These are phyloP conservation scores for Calonectris borealis DNA, from an alignment of 2,113 vertebrate genomes.

Conservation along the genomic window DNA sequence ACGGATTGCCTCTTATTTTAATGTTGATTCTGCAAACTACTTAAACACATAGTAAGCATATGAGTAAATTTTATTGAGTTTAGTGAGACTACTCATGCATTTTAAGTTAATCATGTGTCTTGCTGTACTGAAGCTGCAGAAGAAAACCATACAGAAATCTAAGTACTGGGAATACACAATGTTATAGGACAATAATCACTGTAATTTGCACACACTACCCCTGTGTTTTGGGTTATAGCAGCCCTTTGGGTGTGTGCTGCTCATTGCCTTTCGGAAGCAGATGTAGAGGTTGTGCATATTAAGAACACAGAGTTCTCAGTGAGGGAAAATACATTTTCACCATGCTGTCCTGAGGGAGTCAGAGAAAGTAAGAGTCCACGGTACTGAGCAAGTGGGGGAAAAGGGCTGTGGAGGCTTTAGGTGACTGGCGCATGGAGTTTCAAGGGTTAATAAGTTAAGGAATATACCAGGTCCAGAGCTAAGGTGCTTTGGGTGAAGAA, in stretches of 20 bases:
- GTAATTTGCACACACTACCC: not conserved
- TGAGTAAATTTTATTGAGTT: conserved; percentile 25
- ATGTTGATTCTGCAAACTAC: not conserved
- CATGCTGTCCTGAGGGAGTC: not conserved
- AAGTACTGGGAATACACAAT: not conserved
- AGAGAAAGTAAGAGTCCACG: not conserved
- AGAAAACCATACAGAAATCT: not conserved
- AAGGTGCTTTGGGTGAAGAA: not conserved
- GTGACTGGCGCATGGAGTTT: not conserved
- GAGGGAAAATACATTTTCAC: not conserved
- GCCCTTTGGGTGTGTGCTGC: not conserved
- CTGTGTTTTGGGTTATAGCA: not conserved
- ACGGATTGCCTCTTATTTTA: conserved; percentile 2
- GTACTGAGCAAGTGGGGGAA: not conserved
- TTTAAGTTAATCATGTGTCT: not conserved
- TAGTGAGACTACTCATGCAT: not conserved
- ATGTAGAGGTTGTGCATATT: not conserved
- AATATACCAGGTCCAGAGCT: not conserved
- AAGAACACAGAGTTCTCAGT: not conserved
- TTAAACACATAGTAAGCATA: not conserved
- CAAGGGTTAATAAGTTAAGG: not conserved
- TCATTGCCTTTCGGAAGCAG: not conserved
- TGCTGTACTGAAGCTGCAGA: not conserved
- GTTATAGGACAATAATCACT: not conserved
- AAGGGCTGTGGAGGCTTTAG: not conserved